Conservation (phyloP, 2,888 invertebrate genomes). For the Phengaris alcon region DNA sequence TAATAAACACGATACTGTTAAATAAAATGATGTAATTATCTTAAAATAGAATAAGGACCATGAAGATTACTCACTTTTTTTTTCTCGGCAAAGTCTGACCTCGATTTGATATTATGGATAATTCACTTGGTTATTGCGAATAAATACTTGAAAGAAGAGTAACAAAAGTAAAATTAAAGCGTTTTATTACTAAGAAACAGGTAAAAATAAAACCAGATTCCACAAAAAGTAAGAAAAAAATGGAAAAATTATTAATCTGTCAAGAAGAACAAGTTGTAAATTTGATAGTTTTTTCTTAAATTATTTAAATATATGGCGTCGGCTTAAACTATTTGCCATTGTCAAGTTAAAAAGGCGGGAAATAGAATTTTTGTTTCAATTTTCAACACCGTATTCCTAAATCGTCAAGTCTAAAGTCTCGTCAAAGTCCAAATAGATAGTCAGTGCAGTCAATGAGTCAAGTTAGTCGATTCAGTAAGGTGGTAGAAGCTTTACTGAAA, state of each 20-base stretch:
- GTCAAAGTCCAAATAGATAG: no score
- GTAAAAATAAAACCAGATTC: neutral
- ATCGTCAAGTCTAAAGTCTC: no score
- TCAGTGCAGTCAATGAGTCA: no score
- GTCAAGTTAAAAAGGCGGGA: no score
- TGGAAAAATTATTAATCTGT: neutral
- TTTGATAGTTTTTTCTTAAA: neutral
- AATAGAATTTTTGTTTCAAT: no score
- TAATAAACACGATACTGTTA: neutral
- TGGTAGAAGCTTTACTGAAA: no score
- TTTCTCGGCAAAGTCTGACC: slow-evolving; percentile 1
- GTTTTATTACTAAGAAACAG: neutral
- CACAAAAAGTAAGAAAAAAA: neutral
- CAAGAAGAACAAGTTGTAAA: neutral
- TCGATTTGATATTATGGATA: neutral
- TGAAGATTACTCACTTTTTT: slow-evolving; percentile 29
- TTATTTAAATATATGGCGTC: no score
- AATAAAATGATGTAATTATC: slow-evolving; percentile 34
- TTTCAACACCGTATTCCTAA: no score
- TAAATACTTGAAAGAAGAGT: neutral
- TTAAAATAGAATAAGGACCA: slow-evolving; percentile 33
- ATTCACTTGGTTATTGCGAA: neutral
- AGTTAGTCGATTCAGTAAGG: no score
- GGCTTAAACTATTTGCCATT: no score
- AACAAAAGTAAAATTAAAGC: neutral